Evolutionary conservation across 2,888 invertebrate genomes (phyloP).

Genomic region (Trichogramma evanescens): DNA sequence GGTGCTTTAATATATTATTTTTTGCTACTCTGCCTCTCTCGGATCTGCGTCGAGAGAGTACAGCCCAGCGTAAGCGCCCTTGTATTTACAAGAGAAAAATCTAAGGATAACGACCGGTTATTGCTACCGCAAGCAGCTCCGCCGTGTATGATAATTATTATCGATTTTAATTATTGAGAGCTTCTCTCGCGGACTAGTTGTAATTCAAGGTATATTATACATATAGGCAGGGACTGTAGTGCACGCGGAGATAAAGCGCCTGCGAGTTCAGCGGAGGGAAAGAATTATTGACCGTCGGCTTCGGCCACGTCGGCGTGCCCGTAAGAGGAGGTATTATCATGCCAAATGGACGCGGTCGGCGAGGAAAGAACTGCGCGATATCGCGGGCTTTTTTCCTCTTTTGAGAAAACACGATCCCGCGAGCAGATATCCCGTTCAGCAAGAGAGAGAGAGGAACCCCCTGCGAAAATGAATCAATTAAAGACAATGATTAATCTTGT

Average conservation of each 20-base stretch:
- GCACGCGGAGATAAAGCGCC: not conserved
- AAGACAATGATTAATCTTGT: no score
- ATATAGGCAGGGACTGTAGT: no score
- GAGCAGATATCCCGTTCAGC: no score
- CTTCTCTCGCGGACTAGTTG: no score
- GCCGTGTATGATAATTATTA: conserved; percentile 34
- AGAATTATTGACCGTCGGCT: conserved; percentile 5
- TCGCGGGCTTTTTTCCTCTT: no score
- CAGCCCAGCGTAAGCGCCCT: conserved; percentile 15
- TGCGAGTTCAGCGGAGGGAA: not conserved
- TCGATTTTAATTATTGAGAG: conserved; percentile 44
- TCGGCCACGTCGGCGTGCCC: not conserved
- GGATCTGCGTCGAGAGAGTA: conserved; percentile 8
- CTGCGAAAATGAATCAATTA: no score
- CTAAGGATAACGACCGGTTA: conserved; percentile 41
- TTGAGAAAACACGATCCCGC: no score
- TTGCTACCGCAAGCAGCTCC: conserved; percentile 28
- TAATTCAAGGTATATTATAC: no score
- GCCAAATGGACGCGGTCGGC: conserved; percentile 10
- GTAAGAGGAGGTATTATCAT: conserved; percentile 12
- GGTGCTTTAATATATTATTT: no score
- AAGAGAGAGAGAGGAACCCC: no score
- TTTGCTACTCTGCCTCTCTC: conserved; percentile 22
- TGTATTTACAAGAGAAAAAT: conserved; percentile 13
- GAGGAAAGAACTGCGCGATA: no score